These are phyloP conservation scores for Antigone vipio DNA, from an alignment of 2,113 vertebrate genomes.

Conservation along the genomic window DNA sequence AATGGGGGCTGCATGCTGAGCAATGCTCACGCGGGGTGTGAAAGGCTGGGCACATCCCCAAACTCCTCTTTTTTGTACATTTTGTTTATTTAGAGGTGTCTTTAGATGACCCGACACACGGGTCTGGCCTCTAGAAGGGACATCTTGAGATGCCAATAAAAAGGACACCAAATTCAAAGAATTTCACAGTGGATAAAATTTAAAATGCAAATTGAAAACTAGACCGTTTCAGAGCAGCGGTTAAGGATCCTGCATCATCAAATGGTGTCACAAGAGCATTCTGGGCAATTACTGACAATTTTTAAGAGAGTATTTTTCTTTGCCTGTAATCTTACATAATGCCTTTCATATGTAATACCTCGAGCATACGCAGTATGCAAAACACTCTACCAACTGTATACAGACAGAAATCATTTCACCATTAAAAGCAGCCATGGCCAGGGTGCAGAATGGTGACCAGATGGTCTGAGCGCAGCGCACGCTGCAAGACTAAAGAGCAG, in stretches of 20 bases:
- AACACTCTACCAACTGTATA: slow-evolving; percentile 38
- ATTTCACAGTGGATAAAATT: background rate
- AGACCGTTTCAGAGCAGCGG: background rate
- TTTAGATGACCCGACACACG: background rate
- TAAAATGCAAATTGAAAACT: background rate
- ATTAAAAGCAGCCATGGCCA: slow-evolving; percentile 28
- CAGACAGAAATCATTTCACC: slow-evolving; percentile 46
- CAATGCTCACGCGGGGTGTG: background rate
- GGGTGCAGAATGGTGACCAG: slow-evolving; percentile 60
- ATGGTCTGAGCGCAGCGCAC: slow-evolving; percentile 20
- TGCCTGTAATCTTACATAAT: slow-evolving; percentile 61
- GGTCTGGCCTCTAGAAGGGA: background rate
- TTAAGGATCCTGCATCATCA: slow-evolving; percentile 2
- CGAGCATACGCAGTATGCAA: slow-evolving; percentile 21
- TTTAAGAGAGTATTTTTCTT: slow-evolving; percentile 52
- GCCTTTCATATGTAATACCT: slow-evolving; percentile 63
- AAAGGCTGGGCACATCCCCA: background rate
- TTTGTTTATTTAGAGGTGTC: background rate
- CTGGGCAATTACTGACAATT: slow-evolving; percentile 47
- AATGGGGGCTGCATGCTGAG: fast-evolving
- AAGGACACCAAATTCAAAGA: background rate
- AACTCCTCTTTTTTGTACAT: background rate
- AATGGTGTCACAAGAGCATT: slow-evolving; percentile 55
- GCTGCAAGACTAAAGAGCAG: background rate
- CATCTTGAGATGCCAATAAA: background rate